Percentiles rank a stretch among this genome's conserved stretches.
phyloP scores from a whole-genome alignment of 2,797 vertebrate species.

The Pangasius sanitwongsei region DNA sequence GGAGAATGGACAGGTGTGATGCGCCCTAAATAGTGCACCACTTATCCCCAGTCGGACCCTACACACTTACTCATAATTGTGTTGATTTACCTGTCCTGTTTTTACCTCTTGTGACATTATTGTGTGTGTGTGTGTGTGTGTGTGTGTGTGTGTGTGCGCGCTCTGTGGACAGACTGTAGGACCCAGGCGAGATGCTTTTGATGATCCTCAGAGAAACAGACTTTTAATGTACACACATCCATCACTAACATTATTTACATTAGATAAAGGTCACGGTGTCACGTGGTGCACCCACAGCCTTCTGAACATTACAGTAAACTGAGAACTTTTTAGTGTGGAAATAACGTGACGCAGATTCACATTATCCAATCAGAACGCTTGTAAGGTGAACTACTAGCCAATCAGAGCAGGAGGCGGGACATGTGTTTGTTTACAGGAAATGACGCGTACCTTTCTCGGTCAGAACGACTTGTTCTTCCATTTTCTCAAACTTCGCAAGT shows the following conservation, averaged over 20 bases:
- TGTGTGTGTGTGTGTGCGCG: background rate
- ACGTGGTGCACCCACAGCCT: background rate
- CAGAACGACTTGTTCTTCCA: slow-evolving; percentile 75
- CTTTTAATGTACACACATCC: no score
- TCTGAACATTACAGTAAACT: no score
- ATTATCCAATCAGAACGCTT: background rate
- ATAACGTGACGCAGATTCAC: background rate
- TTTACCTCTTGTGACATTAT: background rate
- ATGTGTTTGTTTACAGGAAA: background rate
- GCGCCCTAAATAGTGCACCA: background rate
- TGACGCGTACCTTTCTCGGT: slow-evolving; percentile 73
- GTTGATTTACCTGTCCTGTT: background rate
- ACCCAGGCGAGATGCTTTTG: no score
- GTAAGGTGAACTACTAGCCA: background rate
- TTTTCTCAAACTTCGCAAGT: slow-evolving; percentile 79
- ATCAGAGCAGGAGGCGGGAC: background rate
- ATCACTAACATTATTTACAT: background rate
- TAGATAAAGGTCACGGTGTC: no score
- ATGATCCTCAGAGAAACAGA: no score
- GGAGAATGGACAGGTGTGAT: background rate
- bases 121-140: background rate
- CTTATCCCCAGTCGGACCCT: no score
- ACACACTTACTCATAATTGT: no score
- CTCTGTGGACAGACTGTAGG: no score
- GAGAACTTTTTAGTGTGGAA: background rate